A percentile compares a stretch with the other conserved stretches of the same genome.
Evolutionary conservation across 2,113 vertebrate species (phyloP).

Genomic region (Conger conger): DNA sequence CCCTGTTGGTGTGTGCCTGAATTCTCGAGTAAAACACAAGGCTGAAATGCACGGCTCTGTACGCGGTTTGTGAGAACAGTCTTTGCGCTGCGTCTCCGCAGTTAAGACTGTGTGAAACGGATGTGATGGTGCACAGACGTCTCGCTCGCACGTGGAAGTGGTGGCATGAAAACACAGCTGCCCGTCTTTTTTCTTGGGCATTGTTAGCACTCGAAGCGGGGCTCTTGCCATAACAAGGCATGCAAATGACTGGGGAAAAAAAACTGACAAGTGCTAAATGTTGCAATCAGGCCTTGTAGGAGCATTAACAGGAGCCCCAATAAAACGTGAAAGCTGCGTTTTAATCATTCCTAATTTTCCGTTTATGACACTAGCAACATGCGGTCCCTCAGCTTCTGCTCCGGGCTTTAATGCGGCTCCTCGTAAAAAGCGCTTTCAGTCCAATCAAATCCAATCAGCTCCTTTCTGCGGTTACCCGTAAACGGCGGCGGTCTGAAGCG

Average conservation of each 20-base stretch:
- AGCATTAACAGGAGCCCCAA: conserved; percentile 10
- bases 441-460: conserved; percentile 1
- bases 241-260: neutral
- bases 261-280: conserved; percentile 9
- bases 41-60: neutral
- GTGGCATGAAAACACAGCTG: conserved; percentile 8
- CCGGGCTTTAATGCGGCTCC: neutral
- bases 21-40: conserved; percentile 24
- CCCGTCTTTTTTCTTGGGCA: neutral
- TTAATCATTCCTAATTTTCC: conserved; percentile 11
- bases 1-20: conserved; percentile 20
- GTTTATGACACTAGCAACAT: conserved; percentile 5
- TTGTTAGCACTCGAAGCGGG: neutral
- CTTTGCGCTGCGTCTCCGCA: neutral
- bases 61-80: neutral
- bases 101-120: conserved; percentile 1
- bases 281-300: conserved; percentile 8
- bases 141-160: neutral
- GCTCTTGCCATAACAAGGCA: conserved; percentile 6
- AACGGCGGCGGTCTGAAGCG: neutral
- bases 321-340: conserved; percentile 4
- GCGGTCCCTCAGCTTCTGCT: neutral
- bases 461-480: neutral
- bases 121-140: neutral
- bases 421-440: conserved; percentile 1